Evolutionary conservation across 2,888 invertebrate species (phyloP), one percentile per base, ranked within the genome.

Genomic region (Leucophora obtusa): DNA sequence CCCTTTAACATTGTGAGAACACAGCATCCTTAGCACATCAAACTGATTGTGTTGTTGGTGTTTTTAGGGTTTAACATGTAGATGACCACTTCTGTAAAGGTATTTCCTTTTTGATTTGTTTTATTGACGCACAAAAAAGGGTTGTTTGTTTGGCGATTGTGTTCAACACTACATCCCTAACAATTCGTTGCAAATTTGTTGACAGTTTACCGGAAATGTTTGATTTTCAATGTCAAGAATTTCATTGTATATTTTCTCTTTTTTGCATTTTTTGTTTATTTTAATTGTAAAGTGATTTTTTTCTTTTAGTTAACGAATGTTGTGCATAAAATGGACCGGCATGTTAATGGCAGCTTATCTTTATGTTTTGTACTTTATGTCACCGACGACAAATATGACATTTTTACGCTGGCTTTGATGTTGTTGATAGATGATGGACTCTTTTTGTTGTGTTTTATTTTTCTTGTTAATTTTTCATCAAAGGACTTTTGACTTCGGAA

Each of bases 301-400:
- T 47, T n/a, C n/a, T 47, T 28, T 6, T n/a, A 47, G n/a, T 77
- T 58, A 17, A 69, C 51, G 56, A 63, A 70, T 76, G 51, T n/a
- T 70, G 21, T 66, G 43, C 51, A 53, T 58, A 69, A 58, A 63
- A 65, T 69, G 69, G 43, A 73, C 74, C 73, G 69, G 65, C 77
- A 77, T 77, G 68, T 69, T 77, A 66, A 70, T 69, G 73, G 65
- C 73, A 77, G 81, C 70, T 81, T 81, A 81, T 81, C 81, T 73
- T 59, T 66, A 50, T 59, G 60, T 59, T 65, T 56, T 68, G 43
- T 69, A 17, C 56, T 58, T 15, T 63, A 53, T 76, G 72, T 69
- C 75, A 77, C 21, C 73, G 33, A 56, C 72, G 65, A 76, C 66
- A 73, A 79, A 74, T 74, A 70, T 69, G 76, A 72, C 73, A 62